Conservation (phyloP, 1,140 invertebrate species). For the Diabrotica virgifera region DNA sequence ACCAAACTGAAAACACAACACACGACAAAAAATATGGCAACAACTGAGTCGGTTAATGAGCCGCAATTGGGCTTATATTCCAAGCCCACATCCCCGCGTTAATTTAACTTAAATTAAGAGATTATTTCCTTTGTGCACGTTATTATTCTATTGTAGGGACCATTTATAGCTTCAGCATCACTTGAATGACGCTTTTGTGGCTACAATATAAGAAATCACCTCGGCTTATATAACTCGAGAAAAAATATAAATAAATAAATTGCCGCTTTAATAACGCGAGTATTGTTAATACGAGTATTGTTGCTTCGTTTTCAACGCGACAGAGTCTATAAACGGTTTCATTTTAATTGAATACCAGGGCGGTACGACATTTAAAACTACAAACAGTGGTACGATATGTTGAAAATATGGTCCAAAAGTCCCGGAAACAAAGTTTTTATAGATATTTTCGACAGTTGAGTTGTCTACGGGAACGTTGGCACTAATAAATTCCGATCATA, state of each 20-base stretch:
- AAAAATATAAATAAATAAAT: constrained; percentile 20
- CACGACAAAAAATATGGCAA: constrained; percentile 13
- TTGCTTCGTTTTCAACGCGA: too few species aligned
- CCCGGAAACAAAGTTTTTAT: too few species aligned
- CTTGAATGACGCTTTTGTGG: constrained; percentile 12
- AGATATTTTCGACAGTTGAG: too few species aligned
- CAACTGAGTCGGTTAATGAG: constrained; percentile 42
- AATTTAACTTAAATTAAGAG: constrained; percentile 50
- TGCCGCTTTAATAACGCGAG: too few species aligned
- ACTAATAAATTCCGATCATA: too few species aligned
- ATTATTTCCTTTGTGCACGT: constrained; percentile 49
- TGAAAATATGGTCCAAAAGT: too few species aligned
- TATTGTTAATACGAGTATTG: too few species aligned
- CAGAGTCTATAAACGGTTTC: too few species aligned
- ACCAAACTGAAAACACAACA: constrained; percentile 2
- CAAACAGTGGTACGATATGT: too few species aligned
- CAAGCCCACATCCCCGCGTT: constrained; percentile 47
- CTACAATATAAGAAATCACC: constrained; percentile 23
- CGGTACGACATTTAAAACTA: too few species aligned
- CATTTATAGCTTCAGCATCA: constrained; percentile 29
- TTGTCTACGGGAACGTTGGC: too few species aligned
- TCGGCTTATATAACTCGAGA: constrained; percentile 17
- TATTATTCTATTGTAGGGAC: constrained; percentile 46
- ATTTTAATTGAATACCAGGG: too few species aligned
- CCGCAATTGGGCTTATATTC: constrained; percentile 47